Evolutionary conservation across 2,113 vertebrate genomes (phyloP).

Genomic region (Lagenorhynchus albirostris): DNA sequence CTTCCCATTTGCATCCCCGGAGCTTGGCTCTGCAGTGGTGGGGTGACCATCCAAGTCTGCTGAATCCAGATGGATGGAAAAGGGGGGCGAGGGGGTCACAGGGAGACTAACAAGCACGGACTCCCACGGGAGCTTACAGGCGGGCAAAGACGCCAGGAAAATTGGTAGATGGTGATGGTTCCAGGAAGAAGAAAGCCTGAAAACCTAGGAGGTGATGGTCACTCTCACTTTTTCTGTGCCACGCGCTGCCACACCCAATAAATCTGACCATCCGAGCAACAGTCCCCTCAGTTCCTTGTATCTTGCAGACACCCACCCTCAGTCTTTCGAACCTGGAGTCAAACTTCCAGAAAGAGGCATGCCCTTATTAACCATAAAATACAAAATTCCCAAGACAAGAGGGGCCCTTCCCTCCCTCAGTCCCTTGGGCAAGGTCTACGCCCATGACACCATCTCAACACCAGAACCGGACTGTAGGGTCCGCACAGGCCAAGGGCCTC

Average conservation of each 20-base stretch:
- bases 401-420: background rate
- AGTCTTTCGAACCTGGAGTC: background rate
- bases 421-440: background rate
- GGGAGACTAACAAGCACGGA: background rate
- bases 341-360: background rate
- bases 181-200: background rate
- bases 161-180: background rate
- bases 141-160: background rate
- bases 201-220: background rate
- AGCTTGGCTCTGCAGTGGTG: too few relatives aligned
- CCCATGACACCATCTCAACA: background rate
- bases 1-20: too few relatives aligned
- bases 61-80: background rate
- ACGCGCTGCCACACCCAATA: background rate
- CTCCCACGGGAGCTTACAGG: fast-evolving
- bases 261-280: background rate
- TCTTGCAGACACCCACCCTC: background rate
- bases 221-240: background rate
- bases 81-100: too few relatives aligned
- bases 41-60: background rate
- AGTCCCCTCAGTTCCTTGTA: background rate
- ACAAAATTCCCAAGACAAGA: background rate
- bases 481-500: background rate
- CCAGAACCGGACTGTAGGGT: background rate
- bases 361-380: background rate